A percentile compares a stretch with the other conserved stretches of the same genome.
phyloP scores from a whole-genome alignment of 2,113 vertebrate species.

The Oreotragus oreotragus region DNA sequence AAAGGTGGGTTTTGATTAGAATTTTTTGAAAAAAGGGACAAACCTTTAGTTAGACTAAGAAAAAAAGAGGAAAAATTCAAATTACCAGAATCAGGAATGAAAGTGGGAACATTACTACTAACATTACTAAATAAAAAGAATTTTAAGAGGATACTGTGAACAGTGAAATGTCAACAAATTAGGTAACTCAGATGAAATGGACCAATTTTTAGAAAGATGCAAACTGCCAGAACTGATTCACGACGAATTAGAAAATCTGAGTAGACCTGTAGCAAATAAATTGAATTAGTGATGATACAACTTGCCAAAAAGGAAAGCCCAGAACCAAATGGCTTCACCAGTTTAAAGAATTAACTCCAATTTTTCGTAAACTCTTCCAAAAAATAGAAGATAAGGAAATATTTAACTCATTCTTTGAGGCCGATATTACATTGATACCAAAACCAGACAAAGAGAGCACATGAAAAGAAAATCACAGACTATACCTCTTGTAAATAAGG shows the following conservation, averaged over 20 bases:
- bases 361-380: background rate
- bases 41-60: background rate
- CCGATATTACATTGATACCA: background rate
- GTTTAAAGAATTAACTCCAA: background rate
- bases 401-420: background rate
- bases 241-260: background rate
- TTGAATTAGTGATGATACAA: background rate
- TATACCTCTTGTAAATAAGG: background rate
- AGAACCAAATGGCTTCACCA: background rate
- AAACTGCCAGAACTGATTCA: background rate
- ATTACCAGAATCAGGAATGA: background rate
- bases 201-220: background rate
- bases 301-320: background rate
- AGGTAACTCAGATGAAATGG: background rate
- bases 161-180: background rate
- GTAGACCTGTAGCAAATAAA: background rate
- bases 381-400: background rate
- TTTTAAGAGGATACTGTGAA: background rate
- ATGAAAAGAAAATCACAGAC: background rate
- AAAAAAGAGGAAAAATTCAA: background rate
- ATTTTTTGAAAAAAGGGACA: background rate
- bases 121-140: background rate
- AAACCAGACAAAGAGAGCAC: background rate
- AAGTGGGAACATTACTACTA: background rate
- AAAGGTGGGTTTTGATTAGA: background rate